A percentile compares a stretch with the other conserved stretches of the same genome.
Evolutionary conservation across 2,797 vertebrate species (phyloP).

Genomic region (Nasua narica): DNA sequence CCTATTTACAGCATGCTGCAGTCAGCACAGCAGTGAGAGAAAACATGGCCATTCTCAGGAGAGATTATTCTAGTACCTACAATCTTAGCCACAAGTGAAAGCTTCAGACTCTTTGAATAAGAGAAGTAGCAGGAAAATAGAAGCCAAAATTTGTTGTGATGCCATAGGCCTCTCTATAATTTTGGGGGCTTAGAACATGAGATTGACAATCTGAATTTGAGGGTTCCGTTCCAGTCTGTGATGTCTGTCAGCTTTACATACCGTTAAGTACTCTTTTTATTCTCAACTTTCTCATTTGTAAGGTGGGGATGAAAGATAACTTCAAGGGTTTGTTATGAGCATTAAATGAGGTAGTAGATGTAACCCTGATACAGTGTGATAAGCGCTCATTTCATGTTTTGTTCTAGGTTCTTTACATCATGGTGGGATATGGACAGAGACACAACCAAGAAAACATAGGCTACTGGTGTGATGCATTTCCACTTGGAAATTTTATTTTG

Average conservation of each 20-base stretch:
- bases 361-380: not conserved
- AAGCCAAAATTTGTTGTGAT: not conserved
- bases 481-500: conserved; percentile 37
- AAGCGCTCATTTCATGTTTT: not conserved
- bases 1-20: not conserved
- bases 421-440: not conserved
- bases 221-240: not conserved
- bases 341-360: not conserved
- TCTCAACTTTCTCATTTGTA: not conserved
- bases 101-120: not conserved
- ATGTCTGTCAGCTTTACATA: not conserved
- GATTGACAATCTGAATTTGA: not conserved
- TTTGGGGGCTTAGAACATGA: not conserved
- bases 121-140: not conserved
- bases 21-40: not conserved
- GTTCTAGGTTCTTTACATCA: not conserved
- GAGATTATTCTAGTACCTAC: not conserved
- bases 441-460: not conserved
- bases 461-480: not conserved
- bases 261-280: not conserved
- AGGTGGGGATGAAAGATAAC: not conserved
- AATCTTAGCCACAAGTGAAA: not conserved
- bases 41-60: not conserved
- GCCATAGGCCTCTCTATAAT: not conserved
- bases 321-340: not conserved